Percentiles rank a stretch among this genome's conserved stretches.
Evolutionary conservation across 2,797 vertebrate species (phyloP).

Genomic region (Adelosebastes latens): DNA sequence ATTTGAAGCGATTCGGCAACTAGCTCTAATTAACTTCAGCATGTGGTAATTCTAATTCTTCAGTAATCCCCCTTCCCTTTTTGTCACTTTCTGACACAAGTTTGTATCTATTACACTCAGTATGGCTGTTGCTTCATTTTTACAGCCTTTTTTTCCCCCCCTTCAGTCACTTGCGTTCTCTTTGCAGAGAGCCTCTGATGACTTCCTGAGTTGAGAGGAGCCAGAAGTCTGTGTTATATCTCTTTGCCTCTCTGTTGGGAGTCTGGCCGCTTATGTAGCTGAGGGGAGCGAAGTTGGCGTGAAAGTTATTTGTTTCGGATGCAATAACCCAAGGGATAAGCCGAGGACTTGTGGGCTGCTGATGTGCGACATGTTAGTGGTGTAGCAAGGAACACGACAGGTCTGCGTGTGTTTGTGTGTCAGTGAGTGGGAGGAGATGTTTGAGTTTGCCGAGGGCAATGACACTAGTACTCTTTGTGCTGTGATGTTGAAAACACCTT

Average conservation of each 20-base stretch:
- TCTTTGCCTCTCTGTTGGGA: constrained; percentile 48
- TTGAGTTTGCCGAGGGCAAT: constrained; percentile 63
- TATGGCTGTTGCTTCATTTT: constrained; percentile 53
- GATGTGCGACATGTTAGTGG: constrained; percentile 50
- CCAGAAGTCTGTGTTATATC: constrained; percentile 50
- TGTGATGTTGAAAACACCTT: constrained; percentile 58
- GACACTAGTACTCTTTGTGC: constrained; percentile 55
- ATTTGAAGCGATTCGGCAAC: constrained; percentile 79
- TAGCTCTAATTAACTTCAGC: constrained; percentile 84
- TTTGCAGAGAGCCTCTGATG: constrained; percentile 38
- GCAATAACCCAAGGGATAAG: constrained; percentile 65
- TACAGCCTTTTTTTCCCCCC: background rate
- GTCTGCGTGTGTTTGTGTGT: constrained; percentile 49
- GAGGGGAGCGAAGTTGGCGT: constrained; percentile 55
- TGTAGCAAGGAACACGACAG: constrained; percentile 35
- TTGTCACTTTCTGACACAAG: constrained; percentile 72
- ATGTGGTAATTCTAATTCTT: constrained; percentile 83
- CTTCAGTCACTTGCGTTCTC: constrained; percentile 42
- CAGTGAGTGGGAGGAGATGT: constrained; percentile 60
- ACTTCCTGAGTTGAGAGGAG: constrained; percentile 49
- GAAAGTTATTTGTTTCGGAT: constrained; percentile 67
- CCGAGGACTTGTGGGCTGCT: constrained; percentile 53
- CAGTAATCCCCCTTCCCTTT: constrained; percentile 78
- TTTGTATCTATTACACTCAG: constrained; percentile 67
- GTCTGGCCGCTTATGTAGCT: constrained; percentile 47